Conservation (phyloP, 2,888 invertebrate genomes). For the Tetramorium bicarinatum region DNA sequence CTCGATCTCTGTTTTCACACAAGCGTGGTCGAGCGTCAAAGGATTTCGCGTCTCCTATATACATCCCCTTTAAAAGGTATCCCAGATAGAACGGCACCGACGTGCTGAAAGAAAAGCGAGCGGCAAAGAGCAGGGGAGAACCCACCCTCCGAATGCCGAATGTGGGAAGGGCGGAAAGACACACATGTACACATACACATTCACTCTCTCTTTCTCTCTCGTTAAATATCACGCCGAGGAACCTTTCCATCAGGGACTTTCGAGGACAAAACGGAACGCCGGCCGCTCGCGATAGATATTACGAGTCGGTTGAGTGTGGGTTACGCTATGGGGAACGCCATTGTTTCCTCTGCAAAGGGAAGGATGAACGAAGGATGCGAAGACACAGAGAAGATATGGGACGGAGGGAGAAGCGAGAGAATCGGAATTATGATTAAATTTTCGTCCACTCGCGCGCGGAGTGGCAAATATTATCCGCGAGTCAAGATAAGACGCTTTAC, state of each 20-base stretch:
- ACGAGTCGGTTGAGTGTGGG: slow-evolving; percentile 28
- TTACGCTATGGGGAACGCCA: slow-evolving; percentile 17
- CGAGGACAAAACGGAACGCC: slow-evolving; percentile 75
- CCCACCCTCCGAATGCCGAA: slow-evolving; percentile 24
- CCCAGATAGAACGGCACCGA: slow-evolving; percentile 25
- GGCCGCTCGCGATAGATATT: slow-evolving; percentile 74
- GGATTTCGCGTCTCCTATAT: slow-evolving; percentile 21
- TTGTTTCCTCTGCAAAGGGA: slow-evolving; percentile 33
- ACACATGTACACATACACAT: slow-evolving; percentile 23
- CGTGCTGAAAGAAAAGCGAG: slow-evolving; percentile 38
- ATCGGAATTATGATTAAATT: slow-evolving; percentile 58
- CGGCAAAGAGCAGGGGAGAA: background rate
- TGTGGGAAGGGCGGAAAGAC: slow-evolving; percentile 28
- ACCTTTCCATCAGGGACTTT: slow-evolving; percentile 79
- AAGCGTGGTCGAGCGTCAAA: slow-evolving; percentile 5
- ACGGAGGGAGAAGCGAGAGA: background rate
- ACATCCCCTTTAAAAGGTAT: slow-evolving; percentile 52
- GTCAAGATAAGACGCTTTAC: slow-evolving; percentile 24
- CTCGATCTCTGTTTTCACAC: background rate
- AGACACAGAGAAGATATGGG: background rate
- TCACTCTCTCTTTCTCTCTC: slow-evolving; percentile 50
- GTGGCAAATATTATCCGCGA: slow-evolving; percentile 30
- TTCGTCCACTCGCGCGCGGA: slow-evolving; percentile 14
- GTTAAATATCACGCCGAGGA: slow-evolving; percentile 76
- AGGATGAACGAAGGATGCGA: background rate